Conservation (phyloP, 2,888 invertebrate genomes). For the Trissolcus brochymenae region DNA sequence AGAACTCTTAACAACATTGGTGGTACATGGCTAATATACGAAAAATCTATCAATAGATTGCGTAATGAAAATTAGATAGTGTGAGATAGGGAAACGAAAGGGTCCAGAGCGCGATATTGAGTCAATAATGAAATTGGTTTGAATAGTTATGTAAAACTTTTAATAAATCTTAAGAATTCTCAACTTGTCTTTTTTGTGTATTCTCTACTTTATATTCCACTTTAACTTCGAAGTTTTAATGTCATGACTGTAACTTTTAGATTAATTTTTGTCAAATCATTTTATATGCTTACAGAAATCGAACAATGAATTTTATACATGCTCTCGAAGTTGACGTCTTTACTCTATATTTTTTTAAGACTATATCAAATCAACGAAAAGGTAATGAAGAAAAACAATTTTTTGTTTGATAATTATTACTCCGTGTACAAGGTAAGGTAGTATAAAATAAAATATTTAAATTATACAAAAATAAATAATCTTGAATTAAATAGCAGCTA, state of each 20-base stretch:
- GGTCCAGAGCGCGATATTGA: conserved; percentile 12
- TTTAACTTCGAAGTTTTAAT: no score
- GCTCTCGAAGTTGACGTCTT: no score
- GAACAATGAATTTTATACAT: no score
- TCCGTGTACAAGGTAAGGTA: no score
- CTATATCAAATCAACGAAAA: no score
- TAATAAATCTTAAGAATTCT: conserved; percentile 72
- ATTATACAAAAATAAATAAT: no score
- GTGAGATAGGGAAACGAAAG: conserved; percentile 50
- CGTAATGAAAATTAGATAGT: conserved; percentile 61
- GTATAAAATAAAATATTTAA: no score
- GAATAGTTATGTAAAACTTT: conserved; percentile 68
- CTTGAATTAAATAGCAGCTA: not conserved
- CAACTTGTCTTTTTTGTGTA: conserved; percentile 23
- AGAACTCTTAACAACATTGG: conserved; percentile 63
- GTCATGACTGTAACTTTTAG: no score
- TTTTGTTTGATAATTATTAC: no score
- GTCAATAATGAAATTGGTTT: conserved; percentile 54
- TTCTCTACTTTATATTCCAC: not conserved
- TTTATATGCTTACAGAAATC: no score
- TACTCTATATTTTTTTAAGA: no score
- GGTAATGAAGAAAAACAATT: no score
- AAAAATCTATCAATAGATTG: conserved; percentile 63
- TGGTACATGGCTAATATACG: conserved; percentile 66
- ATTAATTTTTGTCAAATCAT: not conserved